These are phyloP conservation scores for Microcebus jonahi DNA, from an alignment of 2,113 vertebrate species.

Conservation along the genomic window DNA sequence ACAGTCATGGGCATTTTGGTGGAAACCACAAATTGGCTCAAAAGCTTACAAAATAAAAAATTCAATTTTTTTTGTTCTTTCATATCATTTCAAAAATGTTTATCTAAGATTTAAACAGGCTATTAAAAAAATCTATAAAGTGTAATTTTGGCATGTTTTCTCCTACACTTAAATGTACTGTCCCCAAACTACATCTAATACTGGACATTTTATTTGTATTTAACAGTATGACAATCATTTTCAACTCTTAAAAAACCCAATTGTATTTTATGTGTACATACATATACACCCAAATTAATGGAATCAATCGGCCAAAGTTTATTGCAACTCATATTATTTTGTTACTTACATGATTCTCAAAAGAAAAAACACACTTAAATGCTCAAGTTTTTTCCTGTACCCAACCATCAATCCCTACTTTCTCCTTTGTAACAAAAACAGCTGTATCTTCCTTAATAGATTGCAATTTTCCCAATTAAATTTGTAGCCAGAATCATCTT, in stretches of 20 bases:
- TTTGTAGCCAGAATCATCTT: background rate
- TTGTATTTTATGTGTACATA: background rate
- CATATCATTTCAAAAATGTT: background rate
- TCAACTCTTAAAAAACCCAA: background rate
- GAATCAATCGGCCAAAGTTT: background rate
- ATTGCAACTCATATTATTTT: background rate
- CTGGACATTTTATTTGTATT: background rate
- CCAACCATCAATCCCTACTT: background rate
- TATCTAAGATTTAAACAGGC: background rate
- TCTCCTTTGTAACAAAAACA: constrained; percentile 36
- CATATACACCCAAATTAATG: background rate
- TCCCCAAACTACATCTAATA: background rate
- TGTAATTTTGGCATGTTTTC: background rate
- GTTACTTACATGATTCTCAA: background rate
- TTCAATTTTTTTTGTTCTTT: background rate
- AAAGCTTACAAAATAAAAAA: constrained; percentile 17
- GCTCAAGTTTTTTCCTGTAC: background rate
- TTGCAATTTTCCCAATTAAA: constrained; percentile 26
- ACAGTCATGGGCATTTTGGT: background rate
- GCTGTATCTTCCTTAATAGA: constrained; percentile 54
- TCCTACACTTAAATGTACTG: background rate
- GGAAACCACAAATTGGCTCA: background rate
- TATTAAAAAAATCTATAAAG: background rate
- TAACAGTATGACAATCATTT: background rate
- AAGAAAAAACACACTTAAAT: constrained; percentile 50